Percentiles rank a stretch among this genome's conserved stretches.
phyloP scores from a whole-genome alignment of 2,113 vertebrate species.

The Rousettus leschenaultii region DNA sequence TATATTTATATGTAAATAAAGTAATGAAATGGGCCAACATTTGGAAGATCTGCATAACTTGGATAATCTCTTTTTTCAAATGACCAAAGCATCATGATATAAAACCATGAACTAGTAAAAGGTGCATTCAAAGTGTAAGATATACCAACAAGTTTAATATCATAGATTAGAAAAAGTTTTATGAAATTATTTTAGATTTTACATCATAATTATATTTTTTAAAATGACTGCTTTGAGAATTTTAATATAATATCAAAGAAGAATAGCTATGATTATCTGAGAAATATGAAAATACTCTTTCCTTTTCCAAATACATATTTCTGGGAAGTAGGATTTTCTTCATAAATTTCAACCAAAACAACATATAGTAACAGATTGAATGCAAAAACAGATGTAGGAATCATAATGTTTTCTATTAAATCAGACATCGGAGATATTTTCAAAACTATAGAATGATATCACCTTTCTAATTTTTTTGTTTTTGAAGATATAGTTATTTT shows the following conservation, averaged over 20 bases:
- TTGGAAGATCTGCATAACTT: not conserved
- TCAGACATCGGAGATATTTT: not conserved
- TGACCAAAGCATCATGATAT: not conserved
- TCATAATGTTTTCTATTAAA: not conserved
- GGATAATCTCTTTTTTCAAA: not conserved
- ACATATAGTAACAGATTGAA: not conserved
- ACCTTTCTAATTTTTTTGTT: not conserved
- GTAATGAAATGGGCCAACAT: not conserved
- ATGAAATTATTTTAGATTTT: not conserved
- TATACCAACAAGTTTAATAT: not conserved
- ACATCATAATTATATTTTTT: not conserved
- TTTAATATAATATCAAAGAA: not conserved
- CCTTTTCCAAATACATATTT: not conserved
- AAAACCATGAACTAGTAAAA: not conserved
- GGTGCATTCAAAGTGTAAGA: not conserved
- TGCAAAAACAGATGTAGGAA: not conserved
- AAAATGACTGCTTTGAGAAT: not conserved
- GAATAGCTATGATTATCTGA: not conserved
- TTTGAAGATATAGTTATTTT: not conserved
- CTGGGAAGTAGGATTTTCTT: not conserved
- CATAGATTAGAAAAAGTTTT: not conserved
- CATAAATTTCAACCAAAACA: not conserved
- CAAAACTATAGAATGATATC: not conserved
- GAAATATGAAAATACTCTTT: conserved; percentile 6
- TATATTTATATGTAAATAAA: conserved; percentile 1